phyloP scores from a whole-genome alignment of 2,113 vertebrate species.

The Coptodon rendalli region DNA sequence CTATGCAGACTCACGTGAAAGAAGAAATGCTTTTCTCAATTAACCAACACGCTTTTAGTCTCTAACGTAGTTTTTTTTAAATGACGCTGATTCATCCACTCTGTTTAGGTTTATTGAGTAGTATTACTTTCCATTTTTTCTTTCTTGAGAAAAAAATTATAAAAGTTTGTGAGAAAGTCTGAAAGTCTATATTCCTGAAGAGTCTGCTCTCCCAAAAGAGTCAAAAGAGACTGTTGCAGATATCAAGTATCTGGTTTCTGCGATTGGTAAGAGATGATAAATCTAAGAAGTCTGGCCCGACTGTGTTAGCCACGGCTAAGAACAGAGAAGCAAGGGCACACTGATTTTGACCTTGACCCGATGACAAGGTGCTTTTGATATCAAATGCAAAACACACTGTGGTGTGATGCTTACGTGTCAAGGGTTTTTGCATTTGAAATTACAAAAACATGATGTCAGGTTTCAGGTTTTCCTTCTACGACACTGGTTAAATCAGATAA shows the following conservation, averaged over 20 bases:
- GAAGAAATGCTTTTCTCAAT: neutral
- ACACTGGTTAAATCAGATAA: neutral
- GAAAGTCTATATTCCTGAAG: neutral
- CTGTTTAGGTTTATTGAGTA: neutral
- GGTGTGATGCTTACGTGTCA: neutral
- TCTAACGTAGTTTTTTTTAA: neutral
- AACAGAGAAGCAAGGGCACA: neutral
- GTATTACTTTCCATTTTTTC: neutral
- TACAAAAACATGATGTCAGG: neutral
- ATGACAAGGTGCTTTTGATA: neutral
- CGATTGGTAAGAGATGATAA: neutral
- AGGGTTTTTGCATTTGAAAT: neutral
- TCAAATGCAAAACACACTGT: neutral
- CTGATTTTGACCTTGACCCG: fast-evolving
- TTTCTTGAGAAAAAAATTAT: neutral
- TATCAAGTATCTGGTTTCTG: neutral
- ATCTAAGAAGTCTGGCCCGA: neutral
- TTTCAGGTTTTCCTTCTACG: fast-evolving
- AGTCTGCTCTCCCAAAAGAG: neutral
- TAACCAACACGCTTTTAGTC: neutral
- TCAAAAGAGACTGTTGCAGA: neutral
- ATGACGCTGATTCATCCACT: fast-evolving
- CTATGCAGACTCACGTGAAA: neutral
- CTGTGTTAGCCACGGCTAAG: neutral
- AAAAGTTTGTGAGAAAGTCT: neutral